phyloP scores from a whole-genome alignment of 2,888 invertebrate genomes.

The Fragum sueziense region DNA sequence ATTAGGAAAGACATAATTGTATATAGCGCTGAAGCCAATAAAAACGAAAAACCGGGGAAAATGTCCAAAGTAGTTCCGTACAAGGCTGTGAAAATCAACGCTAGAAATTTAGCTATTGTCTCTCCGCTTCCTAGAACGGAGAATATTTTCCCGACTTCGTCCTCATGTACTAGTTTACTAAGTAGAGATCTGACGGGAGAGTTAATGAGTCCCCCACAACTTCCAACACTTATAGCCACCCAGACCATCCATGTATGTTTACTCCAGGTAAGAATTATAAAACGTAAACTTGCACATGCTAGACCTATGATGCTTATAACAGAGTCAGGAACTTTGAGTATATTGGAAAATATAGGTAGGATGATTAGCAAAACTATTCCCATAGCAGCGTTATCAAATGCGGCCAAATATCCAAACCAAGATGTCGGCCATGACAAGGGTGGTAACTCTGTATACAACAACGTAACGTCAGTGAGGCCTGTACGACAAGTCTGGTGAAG shows the following conservation, averaged over 20 bases:
- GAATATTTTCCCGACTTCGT: slow-evolving; percentile 80
- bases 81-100: slow-evolving; percentile 74
- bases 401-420: slow-evolving; percentile 79
- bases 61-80: slow-evolving; percentile 75
- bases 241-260: slow-evolving; percentile 75
- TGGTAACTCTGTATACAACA: slow-evolving; percentile 75
- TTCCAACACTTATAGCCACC: slow-evolving; percentile 71
- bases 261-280: slow-evolving; percentile 68
- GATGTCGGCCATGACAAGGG: slow-evolving; percentile 78
- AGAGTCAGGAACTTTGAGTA: slow-evolving; percentile 70
- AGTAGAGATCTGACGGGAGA: slow-evolving; percentile 77
- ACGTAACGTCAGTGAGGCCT: slow-evolving; percentile 78
- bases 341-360: slow-evolving; percentile 75
- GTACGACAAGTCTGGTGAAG: slow-evolving; percentile 77
- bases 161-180: slow-evolving; percentile 77
- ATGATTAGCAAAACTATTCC: slow-evolving; percentile 75
- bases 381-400: slow-evolving; percentile 78
- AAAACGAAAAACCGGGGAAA: slow-evolving; percentile 77
- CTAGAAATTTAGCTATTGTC: slow-evolving; percentile 78
- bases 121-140: slow-evolving; percentile 78
- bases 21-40: slow-evolving; percentile 72
- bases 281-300: slow-evolving; percentile 73
- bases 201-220: slow-evolving; percentile 74
- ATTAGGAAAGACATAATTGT: slow-evolving; percentile 64
- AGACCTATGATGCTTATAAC: slow-evolving; percentile 74